Conservation (phyloP, 1,140 invertebrate genomes). For the Euura lappo region DNA sequence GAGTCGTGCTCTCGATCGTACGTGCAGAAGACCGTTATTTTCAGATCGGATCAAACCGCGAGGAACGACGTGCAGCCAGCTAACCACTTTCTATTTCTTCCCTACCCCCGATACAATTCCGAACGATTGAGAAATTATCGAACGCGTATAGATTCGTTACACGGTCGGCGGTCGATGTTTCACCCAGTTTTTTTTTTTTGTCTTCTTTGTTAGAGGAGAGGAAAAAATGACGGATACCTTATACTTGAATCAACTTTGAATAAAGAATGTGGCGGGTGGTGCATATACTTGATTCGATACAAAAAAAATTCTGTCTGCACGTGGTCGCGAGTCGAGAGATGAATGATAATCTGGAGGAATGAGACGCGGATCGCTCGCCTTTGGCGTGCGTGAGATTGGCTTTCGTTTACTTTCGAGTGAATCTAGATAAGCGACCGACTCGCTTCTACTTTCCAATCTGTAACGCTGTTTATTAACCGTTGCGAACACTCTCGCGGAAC, state of each 20-base stretch:
- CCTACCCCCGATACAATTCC: not conserved
- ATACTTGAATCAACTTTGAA: not conserved
- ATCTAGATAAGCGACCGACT: not conserved
- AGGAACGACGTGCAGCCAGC: constrained; percentile 22
- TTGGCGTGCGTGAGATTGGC: not conserved
- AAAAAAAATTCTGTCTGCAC: no score
- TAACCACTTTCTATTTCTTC: constrained; percentile 40
- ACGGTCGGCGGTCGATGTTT: no score
- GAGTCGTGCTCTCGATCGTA: no score
- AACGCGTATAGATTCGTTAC: no score
- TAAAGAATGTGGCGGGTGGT: no score
- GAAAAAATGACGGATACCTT: not conserved
- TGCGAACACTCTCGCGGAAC: no score
- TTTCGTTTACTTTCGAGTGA: not conserved
- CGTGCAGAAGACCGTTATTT: constrained; percentile 11
- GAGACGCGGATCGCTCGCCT: no score
- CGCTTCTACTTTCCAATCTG: constrained; percentile 6
- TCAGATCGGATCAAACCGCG: not conserved
- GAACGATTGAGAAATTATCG: not conserved
- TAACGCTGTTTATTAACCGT: not conserved
- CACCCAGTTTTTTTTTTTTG: not conserved
- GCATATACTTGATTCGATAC: no score
- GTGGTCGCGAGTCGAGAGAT: no score
- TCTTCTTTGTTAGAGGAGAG: not conserved
- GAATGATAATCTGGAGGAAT: no score